Base-by-base conservation (phyloP, 1,140 invertebrate genomes). In the Drosophila leontia region DNA sequence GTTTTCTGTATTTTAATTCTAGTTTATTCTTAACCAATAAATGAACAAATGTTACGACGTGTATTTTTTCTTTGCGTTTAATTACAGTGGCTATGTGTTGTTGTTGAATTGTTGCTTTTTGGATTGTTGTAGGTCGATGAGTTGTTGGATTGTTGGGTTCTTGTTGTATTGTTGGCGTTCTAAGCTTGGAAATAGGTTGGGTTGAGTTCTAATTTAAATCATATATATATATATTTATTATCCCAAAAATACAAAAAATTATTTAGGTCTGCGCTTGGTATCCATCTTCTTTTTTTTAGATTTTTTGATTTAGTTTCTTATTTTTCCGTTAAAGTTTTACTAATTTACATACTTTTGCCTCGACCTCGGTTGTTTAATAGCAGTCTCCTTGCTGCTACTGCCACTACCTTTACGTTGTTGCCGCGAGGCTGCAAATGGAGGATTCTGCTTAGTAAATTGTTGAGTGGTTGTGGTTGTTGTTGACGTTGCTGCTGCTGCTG, bases 1-100 rank as follows among this genome's bases (percentile, higher is more conserved):
- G 35, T 17, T 17, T 39, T 35, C 42, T 48, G n/a, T 42, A 8
- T 55, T 55, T 55, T 74, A 59, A 71, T 35, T 76, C 61, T 75
- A 69, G 41, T 39, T 15, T 55, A 23, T 57, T 45, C 81, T 83
- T 83, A 80, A 84, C 42, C 71, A 80, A 80, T 85, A 85, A 85
- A 68, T 85, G 67, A 84, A 84, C 77, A 80, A 84, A 67, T 70
- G 67, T 55, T 55, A 67, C 42, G 62, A 69, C 29, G 62, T 77
- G 55, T 45, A 63, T 56, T 61, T 51, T 63, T 71, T 69, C 29
- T 41, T 81, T 85, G 50, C 63, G 67, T 74, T 84, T 57, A 80
- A 72, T 85, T 85, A 85, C 78, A 81, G 82, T 85, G 82, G 62
- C 67, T 85, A 48, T 84, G 59, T 74, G 44, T 71, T 61, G 58